A percentile compares a stretch with the other conserved stretches of the same genome.
phyloP scores from a whole-genome alignment of 1,140 invertebrate species.

The Procambarus virginalis region DNA sequence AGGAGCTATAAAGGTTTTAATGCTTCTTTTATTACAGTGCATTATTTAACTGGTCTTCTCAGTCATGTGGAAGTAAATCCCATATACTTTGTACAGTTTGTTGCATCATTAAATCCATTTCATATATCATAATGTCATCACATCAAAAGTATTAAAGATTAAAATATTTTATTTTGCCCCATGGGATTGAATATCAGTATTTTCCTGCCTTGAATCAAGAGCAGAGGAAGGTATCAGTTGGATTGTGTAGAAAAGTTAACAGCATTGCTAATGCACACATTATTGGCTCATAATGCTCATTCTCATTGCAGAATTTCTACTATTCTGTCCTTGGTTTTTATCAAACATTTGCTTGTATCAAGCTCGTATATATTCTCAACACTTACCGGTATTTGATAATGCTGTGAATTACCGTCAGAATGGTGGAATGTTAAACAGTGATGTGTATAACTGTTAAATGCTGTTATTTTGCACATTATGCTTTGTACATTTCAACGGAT shows the following conservation, averaged over 20 bases:
- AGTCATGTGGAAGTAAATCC: background rate
- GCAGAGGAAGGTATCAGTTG: background rate
- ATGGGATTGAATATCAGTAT: background rate
- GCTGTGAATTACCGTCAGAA: conserved; percentile 19
- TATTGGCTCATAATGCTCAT: background rate
- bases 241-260: background rate
- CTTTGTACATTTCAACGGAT: background rate
- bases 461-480: conserved; percentile 4
- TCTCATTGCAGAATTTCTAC: background rate
- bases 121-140: background rate
- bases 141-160: background rate
- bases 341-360: conserved; percentile 42
- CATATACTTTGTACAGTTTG: background rate
- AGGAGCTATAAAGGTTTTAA: background rate
- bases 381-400: conserved; percentile 9
- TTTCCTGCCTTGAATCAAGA: background rate
- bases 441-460: conserved; percentile 3
- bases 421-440: conserved; percentile 17
- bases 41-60: background rate
- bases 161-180: background rate
- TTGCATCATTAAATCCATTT: background rate
- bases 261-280: background rate
- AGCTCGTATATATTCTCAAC: conserved; percentile 17
- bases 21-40: background rate
- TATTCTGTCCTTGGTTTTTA: background rate